phyloP scores from a whole-genome alignment of 1,140 invertebrate species.

The Drosophila nigromelanica region DNA sequence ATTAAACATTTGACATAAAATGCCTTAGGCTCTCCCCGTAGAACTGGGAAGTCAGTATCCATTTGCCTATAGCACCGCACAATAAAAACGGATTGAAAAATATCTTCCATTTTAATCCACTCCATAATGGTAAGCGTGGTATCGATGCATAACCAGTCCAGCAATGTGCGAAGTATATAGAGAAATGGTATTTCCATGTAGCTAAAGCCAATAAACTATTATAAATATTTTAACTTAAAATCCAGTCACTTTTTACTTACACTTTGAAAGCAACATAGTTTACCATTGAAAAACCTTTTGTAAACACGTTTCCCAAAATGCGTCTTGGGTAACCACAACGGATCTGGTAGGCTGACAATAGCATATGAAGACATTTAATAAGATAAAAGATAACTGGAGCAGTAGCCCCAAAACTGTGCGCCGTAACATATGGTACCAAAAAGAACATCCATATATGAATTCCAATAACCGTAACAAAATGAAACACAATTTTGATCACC shows the following conservation, averaged over 20 bases:
- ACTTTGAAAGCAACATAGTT: conserved; percentile 96
- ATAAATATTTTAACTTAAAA: not conserved
- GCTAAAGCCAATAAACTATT: conserved; percentile 84
- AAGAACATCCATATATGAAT: conserved; percentile 99
- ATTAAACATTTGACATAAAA: conserved; percentile 94
- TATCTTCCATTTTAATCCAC: conserved; percentile 99
- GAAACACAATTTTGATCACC: conserved; percentile 95
- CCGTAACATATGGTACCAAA: conserved; percentile 94
- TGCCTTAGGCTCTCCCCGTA: conserved; percentile 91
- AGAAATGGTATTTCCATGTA: conserved; percentile 98
- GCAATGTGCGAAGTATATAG: conserved; percentile 96
- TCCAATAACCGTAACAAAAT: conserved; percentile 93
- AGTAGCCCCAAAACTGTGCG: conserved; percentile 93
- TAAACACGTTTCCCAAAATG: conserved; percentile 97
- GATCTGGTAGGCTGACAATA: conserved; percentile 97
- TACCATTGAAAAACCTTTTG: conserved; percentile 95
- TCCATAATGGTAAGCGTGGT: conserved; percentile 98
- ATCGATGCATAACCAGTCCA: conserved; percentile 99
- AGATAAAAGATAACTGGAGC: conserved; percentile 98
- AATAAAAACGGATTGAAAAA: conserved; percentile 97
- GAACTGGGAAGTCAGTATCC: conserved; percentile 95
- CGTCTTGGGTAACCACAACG: conserved; percentile 96
- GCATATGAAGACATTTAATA: conserved; percentile 96
- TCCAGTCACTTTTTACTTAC: conserved; percentile 85
- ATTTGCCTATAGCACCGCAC: conserved; percentile 95